phyloP scores from a whole-genome alignment of 37 sponge, comb jelly and placozoan genomes.

The Aphrocallistes beatrix region DNA sequence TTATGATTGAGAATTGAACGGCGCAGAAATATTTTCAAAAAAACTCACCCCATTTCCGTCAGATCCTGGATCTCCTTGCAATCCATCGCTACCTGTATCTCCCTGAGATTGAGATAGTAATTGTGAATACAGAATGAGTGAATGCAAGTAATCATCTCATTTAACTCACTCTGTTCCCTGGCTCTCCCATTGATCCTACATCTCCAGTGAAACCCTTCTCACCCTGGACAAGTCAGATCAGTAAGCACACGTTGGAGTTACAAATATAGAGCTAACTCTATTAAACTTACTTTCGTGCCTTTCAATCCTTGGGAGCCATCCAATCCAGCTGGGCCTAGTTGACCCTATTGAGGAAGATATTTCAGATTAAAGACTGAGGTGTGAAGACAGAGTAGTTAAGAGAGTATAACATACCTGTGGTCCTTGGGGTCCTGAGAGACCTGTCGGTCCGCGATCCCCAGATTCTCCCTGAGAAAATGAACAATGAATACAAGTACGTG shows the following conservation, averaged over 20 bases:
- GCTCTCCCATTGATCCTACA: not conserved
- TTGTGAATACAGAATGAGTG: not conserved
- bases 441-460: not conserved
- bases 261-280: too few species aligned
- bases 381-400: too few species aligned
- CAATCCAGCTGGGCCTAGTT: not conserved
- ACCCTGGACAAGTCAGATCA: not conserved
- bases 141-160: not conserved
- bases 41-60: not conserved
- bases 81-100: not conserved
- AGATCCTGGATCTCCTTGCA: not conserved
- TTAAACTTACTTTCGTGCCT: not conserved
- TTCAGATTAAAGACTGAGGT: not conserved
- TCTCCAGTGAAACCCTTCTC: not conserved
- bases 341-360: not conserved
- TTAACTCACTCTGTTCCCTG: not conserved
- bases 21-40: not conserved
- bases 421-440: not conserved
- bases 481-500: not conserved
- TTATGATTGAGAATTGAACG: not conserved
- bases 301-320: not conserved
- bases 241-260: not conserved
- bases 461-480: not conserved
- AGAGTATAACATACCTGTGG: constrained; percentile 24
- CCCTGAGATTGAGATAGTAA: not conserved